Percentiles rank a stretch among this genome's conserved stretches.
phyloP scores from a whole-genome alignment of 1,140 invertebrate species.

The Calephelis nemesis region DNA sequence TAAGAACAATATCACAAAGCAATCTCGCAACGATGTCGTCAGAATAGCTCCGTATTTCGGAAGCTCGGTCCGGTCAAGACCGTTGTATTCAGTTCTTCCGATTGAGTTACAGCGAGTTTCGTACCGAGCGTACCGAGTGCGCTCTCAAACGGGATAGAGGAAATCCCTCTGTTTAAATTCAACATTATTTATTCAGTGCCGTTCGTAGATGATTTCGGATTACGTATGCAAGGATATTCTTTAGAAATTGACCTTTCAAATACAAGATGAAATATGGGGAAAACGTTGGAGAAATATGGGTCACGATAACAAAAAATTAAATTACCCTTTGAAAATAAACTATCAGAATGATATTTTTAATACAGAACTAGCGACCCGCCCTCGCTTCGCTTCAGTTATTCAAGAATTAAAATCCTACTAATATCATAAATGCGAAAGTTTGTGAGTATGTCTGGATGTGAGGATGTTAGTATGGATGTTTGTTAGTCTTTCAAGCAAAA shows the following conservation, averaged over 20 bases:
- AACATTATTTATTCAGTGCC: constrained; percentile 29
- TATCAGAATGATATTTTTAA: too few species aligned
- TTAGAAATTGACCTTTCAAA: constrained; percentile 14
- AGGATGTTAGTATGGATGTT: too few species aligned
- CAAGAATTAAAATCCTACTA: too few species aligned
- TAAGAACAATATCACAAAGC: neutral
- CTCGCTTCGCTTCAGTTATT: too few species aligned
- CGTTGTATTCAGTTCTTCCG: constrained; percentile 13
- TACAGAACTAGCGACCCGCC: too few species aligned
- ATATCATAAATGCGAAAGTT: too few species aligned
- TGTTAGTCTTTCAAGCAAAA: too few species aligned
- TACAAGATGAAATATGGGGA: constrained; percentile 8
- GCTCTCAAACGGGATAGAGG: constrained; percentile 17
- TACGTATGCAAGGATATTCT: constrained; percentile 19
- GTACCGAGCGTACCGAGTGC: constrained; percentile 3
- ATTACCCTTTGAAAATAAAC: too few species aligned
- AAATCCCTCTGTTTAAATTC: constrained; percentile 31
- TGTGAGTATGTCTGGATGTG: too few species aligned
- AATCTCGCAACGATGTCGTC: neutral
- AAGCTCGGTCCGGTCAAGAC: constrained; percentile 10
- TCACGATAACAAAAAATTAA: neutral
- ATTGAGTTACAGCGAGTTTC: constrained; percentile 26
- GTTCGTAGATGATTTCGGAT: constrained; percentile 15
- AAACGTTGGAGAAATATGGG: constrained; percentile 12
- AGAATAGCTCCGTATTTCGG: neutral